A percentile compares a stretch with the other conserved stretches of the same genome.
These are phyloP conservation scores for Climacteris rufus DNA, from an alignment of 2,113 vertebrate genomes.

Conservation along the genomic window DNA sequence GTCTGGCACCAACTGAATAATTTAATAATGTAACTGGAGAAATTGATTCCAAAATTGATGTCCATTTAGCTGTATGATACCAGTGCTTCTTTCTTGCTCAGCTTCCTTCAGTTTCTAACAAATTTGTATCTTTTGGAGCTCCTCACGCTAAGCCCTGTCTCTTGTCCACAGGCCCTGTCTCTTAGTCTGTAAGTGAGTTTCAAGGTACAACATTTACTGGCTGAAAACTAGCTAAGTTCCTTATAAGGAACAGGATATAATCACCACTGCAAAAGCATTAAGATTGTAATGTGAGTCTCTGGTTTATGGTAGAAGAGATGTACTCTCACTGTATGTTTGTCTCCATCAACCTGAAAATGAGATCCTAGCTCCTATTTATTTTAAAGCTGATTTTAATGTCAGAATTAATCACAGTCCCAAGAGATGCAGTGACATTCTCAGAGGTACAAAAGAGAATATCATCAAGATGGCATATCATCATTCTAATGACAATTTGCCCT, in stretches of 20 bases:
- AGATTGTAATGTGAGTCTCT: not conserved
- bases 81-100: not conserved
- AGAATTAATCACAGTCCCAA: not conserved
- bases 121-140: not conserved
- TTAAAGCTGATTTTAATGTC: not conserved
- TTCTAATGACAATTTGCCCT: not conserved
- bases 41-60: not conserved
- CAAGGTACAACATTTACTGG: not conserved
- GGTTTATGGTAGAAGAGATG: not conserved
- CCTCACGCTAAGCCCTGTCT: not conserved
- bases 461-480: not conserved
- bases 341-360: not conserved
- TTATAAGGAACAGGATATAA: not conserved
- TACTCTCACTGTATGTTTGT: not conserved
- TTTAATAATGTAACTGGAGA: not conserved
- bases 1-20: not conserved
- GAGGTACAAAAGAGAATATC: not conserved
- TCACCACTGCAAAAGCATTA: not conserved
- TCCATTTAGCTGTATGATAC: not conserved
- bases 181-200: not conserved
- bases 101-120: not conserved
- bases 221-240: not conserved
- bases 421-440: not conserved
- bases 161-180: not conserved
- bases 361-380: not conserved